Conservation (phyloP, 2,888 invertebrate species). For the Euplagia quadripunctaria region DNA sequence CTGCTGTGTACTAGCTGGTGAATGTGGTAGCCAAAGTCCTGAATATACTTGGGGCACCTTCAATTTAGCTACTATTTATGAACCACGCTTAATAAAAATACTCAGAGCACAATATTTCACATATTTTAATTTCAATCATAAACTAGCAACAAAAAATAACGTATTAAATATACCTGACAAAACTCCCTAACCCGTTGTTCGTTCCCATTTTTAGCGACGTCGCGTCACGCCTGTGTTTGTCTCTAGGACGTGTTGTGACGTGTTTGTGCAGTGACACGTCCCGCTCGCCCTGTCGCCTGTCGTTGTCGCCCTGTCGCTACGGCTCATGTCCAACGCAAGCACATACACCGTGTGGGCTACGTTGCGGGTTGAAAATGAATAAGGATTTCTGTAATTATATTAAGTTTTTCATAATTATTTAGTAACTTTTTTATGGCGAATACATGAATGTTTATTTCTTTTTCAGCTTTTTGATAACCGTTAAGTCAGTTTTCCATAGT, state of each 20-base stretch:
- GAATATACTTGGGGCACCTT: no score
- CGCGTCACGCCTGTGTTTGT: slow-evolving; percentile 29
- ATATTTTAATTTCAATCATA: not conserved
- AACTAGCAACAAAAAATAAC: not conserved
- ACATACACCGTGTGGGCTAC: not conserved
- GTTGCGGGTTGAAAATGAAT: not conserved
- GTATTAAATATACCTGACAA: slow-evolving; percentile 5
- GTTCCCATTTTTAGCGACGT: slow-evolving; percentile 14
- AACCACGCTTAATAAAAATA: not conserved
- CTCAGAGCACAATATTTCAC: not conserved
- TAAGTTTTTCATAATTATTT: not conserved
- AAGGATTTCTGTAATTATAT: not conserved
- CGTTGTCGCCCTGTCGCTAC: not conserved
- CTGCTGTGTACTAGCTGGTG: no score
- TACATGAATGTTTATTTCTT: not conserved
- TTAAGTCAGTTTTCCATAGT: no score
- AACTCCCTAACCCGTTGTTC: slow-evolving; percentile 6
- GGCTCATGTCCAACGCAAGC: not conserved
- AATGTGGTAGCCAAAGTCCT: no score
- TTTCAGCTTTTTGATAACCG: no score
- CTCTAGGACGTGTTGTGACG: slow-evolving; percentile 39
- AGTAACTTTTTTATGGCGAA: not conserved
- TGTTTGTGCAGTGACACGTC: slow-evolving; percentile 48
- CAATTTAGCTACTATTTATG: no score
- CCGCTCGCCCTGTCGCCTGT: slow-evolving; percentile 25